phyloP scores from a whole-genome alignment of 2,113 vertebrate genomes.

The Mesitornis unicolor region DNA sequence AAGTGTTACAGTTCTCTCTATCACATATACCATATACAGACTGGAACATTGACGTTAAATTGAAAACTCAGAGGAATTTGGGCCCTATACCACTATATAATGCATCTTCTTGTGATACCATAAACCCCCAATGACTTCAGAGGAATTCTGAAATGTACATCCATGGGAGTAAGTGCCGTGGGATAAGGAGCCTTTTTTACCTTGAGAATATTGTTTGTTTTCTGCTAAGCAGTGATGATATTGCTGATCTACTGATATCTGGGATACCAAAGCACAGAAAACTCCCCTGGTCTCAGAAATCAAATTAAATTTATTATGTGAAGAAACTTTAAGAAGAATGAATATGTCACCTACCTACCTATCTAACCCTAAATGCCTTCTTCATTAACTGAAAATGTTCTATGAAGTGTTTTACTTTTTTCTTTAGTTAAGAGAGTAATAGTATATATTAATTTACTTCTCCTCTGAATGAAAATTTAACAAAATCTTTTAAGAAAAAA shows the following conservation, averaged over 20 bases:
- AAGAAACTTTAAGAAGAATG: not conserved
- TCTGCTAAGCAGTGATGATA: not conserved
- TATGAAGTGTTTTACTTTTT: not conserved
- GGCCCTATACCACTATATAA: not conserved
- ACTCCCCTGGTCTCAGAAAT: not conserved
- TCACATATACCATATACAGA: not conserved
- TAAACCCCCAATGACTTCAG: not conserved
- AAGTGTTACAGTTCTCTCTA: too few relatives aligned
- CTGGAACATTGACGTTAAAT: not conserved
- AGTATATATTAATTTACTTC: not conserved
- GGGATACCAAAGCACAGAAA: not conserved
- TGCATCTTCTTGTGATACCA: not conserved
- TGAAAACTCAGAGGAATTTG: not conserved
- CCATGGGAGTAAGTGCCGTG: accelerated
- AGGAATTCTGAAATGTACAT: not conserved
- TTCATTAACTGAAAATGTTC: not conserved
- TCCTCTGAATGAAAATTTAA: not conserved
- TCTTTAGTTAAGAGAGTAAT: not conserved
- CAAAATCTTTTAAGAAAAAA: not conserved
- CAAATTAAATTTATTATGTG: not conserved
- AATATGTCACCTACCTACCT: not conserved
- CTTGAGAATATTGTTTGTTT: not conserved
- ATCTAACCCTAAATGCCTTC: not conserved
- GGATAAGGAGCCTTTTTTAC: not conserved
- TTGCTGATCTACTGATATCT: not conserved